A percentile compares a stretch with the other conserved stretches of the same genome.
These are phyloP conservation scores for Enteromius anoplus DNA, from an alignment of 2,797 vertebrate species.

Conservation along the genomic window DNA sequence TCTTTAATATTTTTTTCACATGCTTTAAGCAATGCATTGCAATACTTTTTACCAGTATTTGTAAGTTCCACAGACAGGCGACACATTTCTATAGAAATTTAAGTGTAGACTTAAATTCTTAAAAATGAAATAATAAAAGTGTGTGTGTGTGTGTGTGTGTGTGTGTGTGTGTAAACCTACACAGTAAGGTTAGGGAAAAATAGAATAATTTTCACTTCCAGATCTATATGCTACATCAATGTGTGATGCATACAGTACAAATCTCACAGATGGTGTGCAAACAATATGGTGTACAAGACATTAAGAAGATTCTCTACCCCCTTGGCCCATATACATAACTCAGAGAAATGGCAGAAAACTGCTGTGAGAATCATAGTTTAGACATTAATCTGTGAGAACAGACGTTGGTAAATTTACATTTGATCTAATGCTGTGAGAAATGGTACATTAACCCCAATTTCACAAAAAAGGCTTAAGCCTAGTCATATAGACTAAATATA, in stretches of 20 bases:
- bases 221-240: slow-evolving; percentile 18
- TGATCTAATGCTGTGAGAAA: neutral
- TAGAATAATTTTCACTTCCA: slow-evolving; percentile 2
- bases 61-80: neutral
- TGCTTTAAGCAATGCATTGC: neutral
- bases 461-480: too few species aligned
- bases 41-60: neutral
- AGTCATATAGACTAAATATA: too few species aligned
- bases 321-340: neutral
- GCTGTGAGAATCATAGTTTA: slow-evolving; percentile 12
- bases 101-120: neutral
- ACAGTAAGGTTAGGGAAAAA: neutral
- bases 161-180: neutral
- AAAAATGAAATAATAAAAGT: neutral
- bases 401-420: neutral
- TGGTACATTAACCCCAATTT: neutral
- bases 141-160: neutral
- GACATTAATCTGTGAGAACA: neutral
- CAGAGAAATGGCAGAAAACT: slow-evolving; percentile 14
- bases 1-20: neutral
- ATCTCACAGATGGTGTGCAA: slow-evolving; percentile 14
- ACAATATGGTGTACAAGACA: slow-evolving; percentile 12
- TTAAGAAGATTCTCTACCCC: slow-evolving; percentile 20
- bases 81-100: neutral
- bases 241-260: slow-evolving; percentile 1